phyloP scores from a whole-genome alignment of 2,888 invertebrate genomes.

The Zele albiditarsus region DNA sequence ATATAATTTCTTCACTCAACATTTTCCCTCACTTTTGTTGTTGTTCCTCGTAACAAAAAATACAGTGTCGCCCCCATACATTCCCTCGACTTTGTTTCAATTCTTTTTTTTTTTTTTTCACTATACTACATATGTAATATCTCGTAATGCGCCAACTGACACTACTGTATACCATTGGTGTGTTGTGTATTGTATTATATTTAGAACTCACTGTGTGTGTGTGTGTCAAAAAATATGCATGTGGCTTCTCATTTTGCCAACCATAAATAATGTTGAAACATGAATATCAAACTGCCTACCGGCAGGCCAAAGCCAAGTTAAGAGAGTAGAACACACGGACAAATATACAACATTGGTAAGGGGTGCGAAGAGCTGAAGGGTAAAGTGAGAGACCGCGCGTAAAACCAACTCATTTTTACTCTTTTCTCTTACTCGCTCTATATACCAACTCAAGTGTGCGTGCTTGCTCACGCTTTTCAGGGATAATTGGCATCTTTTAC shows the following conservation, averaged over 20 bases:
- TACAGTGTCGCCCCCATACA: neutral
- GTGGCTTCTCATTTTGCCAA: conserved; percentile 61
- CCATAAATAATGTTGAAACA: conserved; percentile 67
- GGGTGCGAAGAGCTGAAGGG: conserved; percentile 8
- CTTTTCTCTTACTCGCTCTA: neutral
- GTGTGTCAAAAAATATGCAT: conserved; percentile 56
- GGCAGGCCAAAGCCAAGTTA: neutral
- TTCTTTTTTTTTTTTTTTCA: neutral
- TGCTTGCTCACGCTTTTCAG: conserved; percentile 36
- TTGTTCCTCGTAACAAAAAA: too few species aligned
- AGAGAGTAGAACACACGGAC: neutral
- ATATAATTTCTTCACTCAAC: conserved; percentile 46
- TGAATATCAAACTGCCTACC: conserved; percentile 61
- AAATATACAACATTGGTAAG: neutral
- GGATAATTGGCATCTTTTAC: conserved; percentile 40
- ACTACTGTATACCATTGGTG: neutral
- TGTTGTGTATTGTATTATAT: neutral
- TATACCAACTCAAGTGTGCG: conserved; percentile 28
- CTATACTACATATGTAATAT: neutral
- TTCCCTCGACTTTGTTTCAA: neutral
- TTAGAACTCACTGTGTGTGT: conserved; percentile 22
- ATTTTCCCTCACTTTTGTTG: neutral
- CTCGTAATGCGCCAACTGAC: neutral
- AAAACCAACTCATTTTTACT: conserved; percentile 13
- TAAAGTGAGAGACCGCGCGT: conserved; percentile 20